Conservation (phyloP, 2,888 invertebrate genomes). For the Melanargia galathea region DNA sequence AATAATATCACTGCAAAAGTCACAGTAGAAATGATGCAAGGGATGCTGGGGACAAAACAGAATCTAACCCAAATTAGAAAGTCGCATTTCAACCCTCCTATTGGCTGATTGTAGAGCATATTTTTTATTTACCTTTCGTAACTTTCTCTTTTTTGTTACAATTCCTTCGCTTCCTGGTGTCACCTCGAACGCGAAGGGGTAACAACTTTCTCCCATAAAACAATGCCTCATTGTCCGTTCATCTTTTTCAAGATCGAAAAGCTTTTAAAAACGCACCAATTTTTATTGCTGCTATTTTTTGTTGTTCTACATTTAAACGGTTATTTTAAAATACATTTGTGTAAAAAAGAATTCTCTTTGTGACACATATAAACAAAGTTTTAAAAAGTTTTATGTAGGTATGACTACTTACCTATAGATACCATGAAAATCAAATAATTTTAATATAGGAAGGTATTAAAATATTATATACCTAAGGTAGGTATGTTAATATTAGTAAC, state of each 20-base stretch:
- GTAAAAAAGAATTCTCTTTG: not conserved
- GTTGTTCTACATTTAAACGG: constrained; percentile 1
- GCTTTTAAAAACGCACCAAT: constrained; percentile 11
- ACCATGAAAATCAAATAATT: too few relatives aligned
- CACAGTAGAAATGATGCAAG: constrained; percentile 67
- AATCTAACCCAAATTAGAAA: constrained; percentile 75
- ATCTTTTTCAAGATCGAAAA: constrained; percentile 21
- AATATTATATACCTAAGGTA: not conserved
- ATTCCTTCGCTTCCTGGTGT: constrained; percentile 69
- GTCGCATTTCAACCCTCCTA: constrained; percentile 56
- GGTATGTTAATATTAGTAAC: too few relatives aligned
- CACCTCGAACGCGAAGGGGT: constrained; percentile 73
- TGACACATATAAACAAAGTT: too few relatives aligned
- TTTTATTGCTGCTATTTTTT: not conserved
- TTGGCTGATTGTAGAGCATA: constrained; percentile 66
- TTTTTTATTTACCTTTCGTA: constrained; percentile 56
- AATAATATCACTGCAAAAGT: constrained; percentile 49
- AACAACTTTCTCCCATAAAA: constrained; percentile 74
- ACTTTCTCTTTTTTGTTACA: constrained; percentile 81
- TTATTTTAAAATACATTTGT: not conserved
- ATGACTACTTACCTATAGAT: too few relatives aligned
- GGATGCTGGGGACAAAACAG: constrained; percentile 55
- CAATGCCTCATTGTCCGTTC: constrained; percentile 50
- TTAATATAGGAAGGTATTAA: too few relatives aligned
- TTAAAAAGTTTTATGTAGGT: too few relatives aligned